Evolutionary conservation across 2,113 vertebrate genomes (phyloP), one percentile per base, ranked within the genome.

Genomic region (Halichoeres trimaculatus): DNA sequence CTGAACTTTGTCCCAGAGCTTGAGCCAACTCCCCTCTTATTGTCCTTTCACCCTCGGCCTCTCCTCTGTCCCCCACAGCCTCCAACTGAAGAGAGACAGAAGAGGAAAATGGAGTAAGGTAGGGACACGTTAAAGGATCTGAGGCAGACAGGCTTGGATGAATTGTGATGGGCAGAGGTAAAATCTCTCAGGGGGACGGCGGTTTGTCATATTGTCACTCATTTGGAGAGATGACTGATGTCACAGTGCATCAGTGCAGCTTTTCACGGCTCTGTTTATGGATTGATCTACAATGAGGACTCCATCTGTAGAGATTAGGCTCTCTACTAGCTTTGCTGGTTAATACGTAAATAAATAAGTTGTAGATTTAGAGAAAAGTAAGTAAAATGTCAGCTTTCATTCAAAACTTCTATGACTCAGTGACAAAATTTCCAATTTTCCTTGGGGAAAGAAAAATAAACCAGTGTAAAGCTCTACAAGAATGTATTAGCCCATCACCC

Each of bases 1-100:
- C 94, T 0, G 94, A 88, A 41, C 95, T 93, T 36, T 95, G 93
- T 6, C 93, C 75, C 2, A 72, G 87, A 80, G 60, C 81, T 50
- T 0, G 61, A 34, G 89, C 60, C 11, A 20, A 6, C 50, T 76
- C 86, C n/a, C 81, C 84, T 17, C 81, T 66, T 1, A 67, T 59
- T 48, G 82, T 89, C 30, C 78, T 0, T 45, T 91, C 80, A 38
- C 86, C 72, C 61, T 82, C 85, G 7, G 64, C 64, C 68, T 88
- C 84, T 41, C 61, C 0, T 45, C 90, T 88, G 85, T 90, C 80
- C 55, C 90, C 19, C 0, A 91, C 62, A 17, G 81, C 73, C 40
- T 95, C 92, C 35, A 92, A 68, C 96, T 97, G 85, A 10, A 35
- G 84, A 40, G 65, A 52, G 55, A 70, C 63, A 83, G 41, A 51